Percentiles rank a stretch among this genome's conserved stretches.
phyloP scores from a whole-genome alignment of 2,797 vertebrate species.

The Anniella stebbinsi region DNA sequence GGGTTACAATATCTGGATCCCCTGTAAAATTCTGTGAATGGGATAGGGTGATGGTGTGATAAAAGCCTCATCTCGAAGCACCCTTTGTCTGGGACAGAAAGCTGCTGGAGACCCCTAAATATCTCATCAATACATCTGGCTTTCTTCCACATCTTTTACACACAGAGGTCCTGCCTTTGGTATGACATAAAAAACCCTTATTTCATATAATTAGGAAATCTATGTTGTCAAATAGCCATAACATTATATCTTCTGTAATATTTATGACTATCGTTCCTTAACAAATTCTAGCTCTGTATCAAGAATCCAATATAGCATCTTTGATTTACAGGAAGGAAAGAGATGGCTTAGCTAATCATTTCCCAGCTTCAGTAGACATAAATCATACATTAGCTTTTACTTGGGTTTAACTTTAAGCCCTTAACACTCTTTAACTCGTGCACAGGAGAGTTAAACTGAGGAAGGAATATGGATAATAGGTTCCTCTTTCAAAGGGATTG shows the following conservation, averaged over 20 bases:
- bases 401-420: conserved; percentile 42
- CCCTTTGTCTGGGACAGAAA: not conserved
- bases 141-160: conserved; percentile 39
- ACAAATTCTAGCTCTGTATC: conserved; percentile 68
- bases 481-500: conserved; percentile 2
- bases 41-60: no score
- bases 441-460: not conserved
- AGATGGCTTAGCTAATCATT: conserved; percentile 66
- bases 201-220: conserved; percentile 43
- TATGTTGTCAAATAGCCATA: conserved; percentile 46
- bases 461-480: not conserved
- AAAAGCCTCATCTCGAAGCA: no score
- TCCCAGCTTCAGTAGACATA: conserved; percentile 57
- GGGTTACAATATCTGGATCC: no score
- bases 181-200: conserved; percentile 12
- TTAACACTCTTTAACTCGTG: not conserved
- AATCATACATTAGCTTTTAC: conserved; percentile 39
- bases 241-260: conserved; percentile 58
- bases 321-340: conserved; percentile 63
- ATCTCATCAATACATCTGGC: conserved; percentile 40
- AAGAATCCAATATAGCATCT: conserved; percentile 59
- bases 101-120: not conserved
- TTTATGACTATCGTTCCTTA: conserved; percentile 64
- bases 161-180: conserved; percentile 3
- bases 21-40: no score